Conservation (phyloP, 2,113 vertebrate genomes). For the Crypturellus undulatus region DNA sequence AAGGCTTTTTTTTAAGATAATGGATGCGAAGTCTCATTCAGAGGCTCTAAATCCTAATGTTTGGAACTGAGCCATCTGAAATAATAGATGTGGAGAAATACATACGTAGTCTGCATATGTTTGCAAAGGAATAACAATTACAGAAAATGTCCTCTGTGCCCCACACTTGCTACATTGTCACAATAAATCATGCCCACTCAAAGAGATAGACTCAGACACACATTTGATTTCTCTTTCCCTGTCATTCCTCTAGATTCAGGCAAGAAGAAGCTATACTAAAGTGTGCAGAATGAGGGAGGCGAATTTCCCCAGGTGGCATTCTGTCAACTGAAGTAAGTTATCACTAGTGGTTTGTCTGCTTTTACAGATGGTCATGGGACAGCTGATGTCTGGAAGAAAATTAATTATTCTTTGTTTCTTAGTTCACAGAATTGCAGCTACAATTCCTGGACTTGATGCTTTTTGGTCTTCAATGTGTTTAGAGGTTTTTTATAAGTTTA, state of each 20-base stretch:
- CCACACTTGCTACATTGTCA: not conserved
- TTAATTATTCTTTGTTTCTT: not conserved
- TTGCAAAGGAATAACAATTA: not conserved
- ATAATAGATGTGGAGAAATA: not conserved
- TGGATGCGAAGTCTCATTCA: not conserved
- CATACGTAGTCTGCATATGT: not conserved
- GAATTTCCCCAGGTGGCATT: fast-evolving
- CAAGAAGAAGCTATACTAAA: not conserved
- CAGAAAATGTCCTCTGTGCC: not conserved
- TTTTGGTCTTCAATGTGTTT: not conserved
- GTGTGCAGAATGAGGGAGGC: not conserved
- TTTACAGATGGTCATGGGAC: not conserved
- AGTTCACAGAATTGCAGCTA: fast-evolving
- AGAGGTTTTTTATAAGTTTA: not conserved
- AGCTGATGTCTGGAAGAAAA: not conserved
- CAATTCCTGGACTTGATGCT: not conserved
- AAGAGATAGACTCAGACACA: not conserved
- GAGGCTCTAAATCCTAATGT: not conserved
- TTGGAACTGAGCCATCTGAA: not conserved
- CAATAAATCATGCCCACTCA: not conserved
- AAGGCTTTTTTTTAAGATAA: not conserved
- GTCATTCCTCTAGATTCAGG: not conserved
- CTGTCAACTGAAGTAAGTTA: not conserved
- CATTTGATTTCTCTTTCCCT: not conserved
- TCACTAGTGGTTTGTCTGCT: not conserved